Base-by-base conservation (phyloP, 1,140 invertebrate genomes). In the Drosophila watanabei region DNA sequence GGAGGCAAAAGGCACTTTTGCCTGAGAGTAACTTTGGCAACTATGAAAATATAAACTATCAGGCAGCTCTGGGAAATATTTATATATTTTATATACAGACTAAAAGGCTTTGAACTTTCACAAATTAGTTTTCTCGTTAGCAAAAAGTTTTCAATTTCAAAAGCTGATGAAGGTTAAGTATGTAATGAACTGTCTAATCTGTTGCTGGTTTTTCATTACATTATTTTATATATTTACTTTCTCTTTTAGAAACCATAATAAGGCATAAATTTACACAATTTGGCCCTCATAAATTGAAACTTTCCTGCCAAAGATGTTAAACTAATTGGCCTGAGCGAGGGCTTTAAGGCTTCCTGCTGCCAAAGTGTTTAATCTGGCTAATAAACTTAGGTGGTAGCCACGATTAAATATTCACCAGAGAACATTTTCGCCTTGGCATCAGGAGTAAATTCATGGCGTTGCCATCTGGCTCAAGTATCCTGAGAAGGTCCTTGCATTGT, bases 381-480 rank as follows among this genome's bases (percentile, higher is more conserved):
- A 57, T 57, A 57, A 39, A 35, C 52, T 56, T 35, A 56, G 52
- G 18, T 20, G 32, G 28, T 35, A 0, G 4, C 52, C 5, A n/a
- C 24, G 20, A 32, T 69, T 71, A 69, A 69, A 69, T 71, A 71
- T 71, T 45, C 65, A 46, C 39, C 32, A 18, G 41, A 37, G 39
- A 33, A 46, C 33, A 32, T 35, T 52, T 65, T 52, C 46, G 37
- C 33, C 46, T 43, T 65, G 3, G 7, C 39, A 32, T 24, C 33
- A n/a, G 11, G 24, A 68, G 60, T 39, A 24, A 52, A 69, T 69
- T 71, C 68, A 68, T 69, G 63, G 63, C 68, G 39, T 56, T 71
- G 64, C 65, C 68, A 69, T 56, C 64, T 56, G 63, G 24, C 68
- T 71, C 37, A 69, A 69, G 66, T 69, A 69, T 57, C 48, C 35